Evolutionary conservation across 2,113 vertebrate species (phyloP), one percentile per base, ranked within the genome.

Genomic region (Romanogobio albipinnatus): DNA sequence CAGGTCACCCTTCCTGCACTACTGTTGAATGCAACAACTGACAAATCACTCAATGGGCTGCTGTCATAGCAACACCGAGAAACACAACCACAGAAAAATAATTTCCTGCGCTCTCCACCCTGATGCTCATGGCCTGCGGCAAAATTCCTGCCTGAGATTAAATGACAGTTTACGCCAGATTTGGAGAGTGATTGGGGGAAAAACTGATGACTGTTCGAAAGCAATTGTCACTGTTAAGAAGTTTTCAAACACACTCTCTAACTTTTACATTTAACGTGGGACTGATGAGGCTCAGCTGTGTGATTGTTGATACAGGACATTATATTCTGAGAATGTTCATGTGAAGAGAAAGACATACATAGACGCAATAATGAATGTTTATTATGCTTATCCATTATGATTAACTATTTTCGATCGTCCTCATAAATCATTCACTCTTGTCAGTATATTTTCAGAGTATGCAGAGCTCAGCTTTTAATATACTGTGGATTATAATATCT

Each of bases 61-160:
- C 53, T 89, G 90, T 86, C 76, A 91, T 89, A 78, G 87, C 86
- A 89, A 92, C 88, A 68, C 61, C 29, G 66, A 82, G 83, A 89
- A 89, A 90, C 87, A 87, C 3, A 77, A 84, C 61, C 73, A 75
- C 5, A 43, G 66, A 83, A 76, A 76, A 81, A 64, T 84, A 8
- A 24, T 45, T 83, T 76, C 39, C 26, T 81, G 82, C 22, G 73
- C 73, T 73, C 22, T 19, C 36, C 66, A 77, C 51, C 22, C 7
- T 47, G 66, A 24, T 15, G 68, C 29, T 74, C 39, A 22, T 33
- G 58, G 53, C 64, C 58, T 58, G 36, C 10, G 2, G 66, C 47
- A 74, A 76, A 58, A 77, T 76, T 81, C 70, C 84, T 68, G 10
- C 68, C 76, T 22, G 47, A 45, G 56, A 84, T 70, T n/a, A 3